Percentiles rank a stretch among this genome's conserved stretches.
These are phyloP conservation scores for Orthonychiurus folsomi DNA, from an alignment of 2,888 invertebrate genomes.

Conservation along the genomic window DNA sequence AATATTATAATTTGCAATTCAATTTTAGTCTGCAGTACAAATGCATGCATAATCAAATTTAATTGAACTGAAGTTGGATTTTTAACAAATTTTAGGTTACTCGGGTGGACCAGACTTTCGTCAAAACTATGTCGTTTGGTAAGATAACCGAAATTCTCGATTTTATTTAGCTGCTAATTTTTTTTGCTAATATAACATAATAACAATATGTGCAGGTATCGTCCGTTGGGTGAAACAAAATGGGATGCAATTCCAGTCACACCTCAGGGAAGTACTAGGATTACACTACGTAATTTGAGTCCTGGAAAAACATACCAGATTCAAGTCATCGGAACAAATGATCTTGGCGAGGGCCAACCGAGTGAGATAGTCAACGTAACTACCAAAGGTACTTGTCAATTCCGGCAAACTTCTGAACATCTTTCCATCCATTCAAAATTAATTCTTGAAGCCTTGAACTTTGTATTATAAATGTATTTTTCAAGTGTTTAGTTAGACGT, in stretches of 20 bases:
- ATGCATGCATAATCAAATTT: not conserved
- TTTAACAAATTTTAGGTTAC: slow-evolving; percentile 45
- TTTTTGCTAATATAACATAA: too few relatives aligned
- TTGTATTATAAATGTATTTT: not conserved
- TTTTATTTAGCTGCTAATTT: slow-evolving; percentile 3
- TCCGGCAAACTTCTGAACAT: not conserved
- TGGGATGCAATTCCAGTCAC: slow-evolving; percentile 91
- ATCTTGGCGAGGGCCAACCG: slow-evolving; percentile 90
- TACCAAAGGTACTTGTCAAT: slow-evolving; percentile 65
- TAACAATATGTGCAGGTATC: slow-evolving; percentile 53
- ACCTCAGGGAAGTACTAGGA: slow-evolving; percentile 78
- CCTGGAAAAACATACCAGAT: slow-evolving; percentile 91
- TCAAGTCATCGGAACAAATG: slow-evolving; percentile 89
- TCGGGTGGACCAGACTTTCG: slow-evolving; percentile 91
- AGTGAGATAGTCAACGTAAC: slow-evolving; percentile 83
- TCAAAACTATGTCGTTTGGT: slow-evolving; percentile 91
- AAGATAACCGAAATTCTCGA: slow-evolving; percentile 34
- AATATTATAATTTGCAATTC: too few relatives aligned
- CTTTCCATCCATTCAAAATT: not conserved
- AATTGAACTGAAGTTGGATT: not conserved
- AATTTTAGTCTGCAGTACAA: too few relatives aligned
- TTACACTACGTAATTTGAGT: slow-evolving; percentile 80
- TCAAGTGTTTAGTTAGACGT: too few relatives aligned
- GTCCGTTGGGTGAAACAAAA: slow-evolving; percentile 75
- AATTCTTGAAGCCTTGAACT: not conserved